A percentile compares a stretch with the other conserved stretches of the same genome.
Evolutionary conservation across 2,797 vertebrate species (phyloP).

Genomic region (Parambassis ranga): DNA sequence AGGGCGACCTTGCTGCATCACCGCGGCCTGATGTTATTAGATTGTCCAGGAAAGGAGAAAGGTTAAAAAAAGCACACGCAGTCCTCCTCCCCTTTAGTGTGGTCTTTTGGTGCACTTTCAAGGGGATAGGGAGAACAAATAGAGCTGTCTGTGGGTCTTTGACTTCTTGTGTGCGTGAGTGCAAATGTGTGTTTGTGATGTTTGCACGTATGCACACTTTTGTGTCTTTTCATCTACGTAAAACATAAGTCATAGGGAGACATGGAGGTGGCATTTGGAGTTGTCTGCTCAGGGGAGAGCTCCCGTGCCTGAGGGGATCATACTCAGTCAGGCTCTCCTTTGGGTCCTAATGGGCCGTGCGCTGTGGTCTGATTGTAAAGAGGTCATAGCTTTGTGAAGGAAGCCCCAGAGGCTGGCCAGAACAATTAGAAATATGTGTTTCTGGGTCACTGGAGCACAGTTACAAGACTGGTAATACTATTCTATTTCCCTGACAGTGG

Average conservation of each 20-base stretch:
- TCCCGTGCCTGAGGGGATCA: constrained; percentile 49
- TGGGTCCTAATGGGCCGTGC: constrained; percentile 46
- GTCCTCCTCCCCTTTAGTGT: constrained; percentile 48
- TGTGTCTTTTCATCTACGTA: constrained; percentile 25
- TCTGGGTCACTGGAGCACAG: constrained; percentile 75
- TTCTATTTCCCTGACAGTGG: constrained; percentile 42
- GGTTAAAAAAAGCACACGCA: constrained; percentile 65
- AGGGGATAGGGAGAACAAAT: constrained; percentile 65
- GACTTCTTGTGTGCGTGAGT: constrained; percentile 40
- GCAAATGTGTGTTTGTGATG: constrained; percentile 26
- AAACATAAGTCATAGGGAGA: constrained; percentile 31
- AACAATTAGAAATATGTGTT: constrained; percentile 79
- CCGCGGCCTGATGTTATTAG: constrained; percentile 71
- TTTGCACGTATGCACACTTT: constrained; percentile 2
- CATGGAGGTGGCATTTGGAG: constrained; percentile 57
- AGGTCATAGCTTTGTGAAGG: constrained; percentile 61
- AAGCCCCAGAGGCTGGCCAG: constrained; percentile 60
- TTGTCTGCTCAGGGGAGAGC: constrained; percentile 39
- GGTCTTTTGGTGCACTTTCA: constrained; percentile 61
- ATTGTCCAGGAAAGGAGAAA: constrained; percentile 70
- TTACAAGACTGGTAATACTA: constrained; percentile 45
- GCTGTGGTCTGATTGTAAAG: constrained; percentile 61
- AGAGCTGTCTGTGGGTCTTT: constrained; percentile 65
- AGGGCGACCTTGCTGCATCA: constrained; percentile 70
- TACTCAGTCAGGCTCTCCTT: constrained; percentile 37